phyloP scores from a whole-genome alignment of 2,888 invertebrate species.

The Synergus gifuensis region DNA sequence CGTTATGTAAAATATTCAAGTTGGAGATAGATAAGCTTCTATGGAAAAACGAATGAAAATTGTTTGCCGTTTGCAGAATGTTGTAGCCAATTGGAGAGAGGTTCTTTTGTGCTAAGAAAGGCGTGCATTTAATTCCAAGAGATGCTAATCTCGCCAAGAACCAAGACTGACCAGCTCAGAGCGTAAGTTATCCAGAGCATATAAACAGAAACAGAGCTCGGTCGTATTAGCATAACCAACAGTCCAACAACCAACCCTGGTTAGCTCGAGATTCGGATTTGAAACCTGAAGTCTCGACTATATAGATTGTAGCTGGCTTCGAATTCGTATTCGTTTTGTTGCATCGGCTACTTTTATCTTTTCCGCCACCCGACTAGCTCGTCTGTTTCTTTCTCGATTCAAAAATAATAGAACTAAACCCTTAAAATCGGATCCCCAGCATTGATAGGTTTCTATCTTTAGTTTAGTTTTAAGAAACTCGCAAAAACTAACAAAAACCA shows the following conservation, averaged over 20 bases:
- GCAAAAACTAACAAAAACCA: too few species aligned
- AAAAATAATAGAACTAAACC: slow-evolving; percentile 22
- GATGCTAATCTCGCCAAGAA: slow-evolving; percentile 60
- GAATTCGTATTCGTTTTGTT: slow-evolving; percentile 15
- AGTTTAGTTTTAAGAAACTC: not conserved
- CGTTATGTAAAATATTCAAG: not conserved
- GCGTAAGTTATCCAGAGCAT: slow-evolving; percentile 64
- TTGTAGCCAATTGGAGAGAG: slow-evolving; percentile 8
- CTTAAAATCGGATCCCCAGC: not conserved
- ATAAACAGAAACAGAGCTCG: slow-evolving; percentile 57
- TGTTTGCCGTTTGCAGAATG: slow-evolving; percentile 1
- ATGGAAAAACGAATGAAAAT: slow-evolving; percentile 31
- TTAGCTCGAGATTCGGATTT: slow-evolving; percentile 24
- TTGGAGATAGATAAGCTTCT: not conserved
- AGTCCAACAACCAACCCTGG: slow-evolving; percentile 52
- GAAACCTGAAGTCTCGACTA: not conserved
- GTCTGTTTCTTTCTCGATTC: not conserved
- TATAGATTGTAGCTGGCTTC: not conserved
- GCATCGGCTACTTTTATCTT: slow-evolving; percentile 27
- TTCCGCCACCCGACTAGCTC: slow-evolving; percentile 16
- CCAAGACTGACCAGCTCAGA: slow-evolving; percentile 51
- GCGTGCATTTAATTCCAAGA: slow-evolving; percentile 50
- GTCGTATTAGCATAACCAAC: slow-evolving; percentile 62
- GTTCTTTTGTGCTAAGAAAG: slow-evolving; percentile 31
- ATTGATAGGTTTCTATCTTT: not conserved